Evolutionary conservation across 2,797 vertebrate species (phyloP).

Genomic region (Catamblyrhynchus diadema): DNA sequence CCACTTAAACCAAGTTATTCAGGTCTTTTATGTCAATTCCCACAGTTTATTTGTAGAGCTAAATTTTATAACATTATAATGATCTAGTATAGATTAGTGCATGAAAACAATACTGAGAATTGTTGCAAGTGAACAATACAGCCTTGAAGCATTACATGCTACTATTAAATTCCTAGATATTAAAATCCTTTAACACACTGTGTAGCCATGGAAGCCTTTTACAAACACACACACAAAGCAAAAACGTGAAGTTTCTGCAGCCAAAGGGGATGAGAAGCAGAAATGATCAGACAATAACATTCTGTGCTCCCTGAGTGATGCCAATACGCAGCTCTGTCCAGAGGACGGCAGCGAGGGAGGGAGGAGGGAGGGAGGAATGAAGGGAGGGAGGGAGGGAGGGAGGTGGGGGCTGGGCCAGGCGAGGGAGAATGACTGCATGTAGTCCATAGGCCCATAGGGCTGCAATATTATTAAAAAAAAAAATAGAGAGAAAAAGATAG

Average conservation of each 20-base stretch:
- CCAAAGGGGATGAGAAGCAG: slow-evolving; percentile 55
- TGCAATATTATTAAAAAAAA: not conserved
- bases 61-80: slow-evolving; percentile 58
- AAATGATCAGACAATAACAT: slow-evolving; percentile 56
- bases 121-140: slow-evolving; percentile 60
- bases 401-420: slow-evolving; percentile 38
- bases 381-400: not conserved
- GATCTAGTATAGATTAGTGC: slow-evolving; percentile 49
- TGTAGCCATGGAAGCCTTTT: slow-evolving; percentile 57
- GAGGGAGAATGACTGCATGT: not conserved
- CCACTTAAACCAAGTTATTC: slow-evolving; percentile 60
- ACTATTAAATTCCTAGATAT: slow-evolving; percentile 61
- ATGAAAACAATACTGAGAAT: slow-evolving; percentile 65
- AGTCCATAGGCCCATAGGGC: slow-evolving; percentile 29
- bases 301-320: slow-evolving; percentile 18
- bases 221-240: slow-evolving; percentile 38
- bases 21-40: slow-evolving; percentile 61
- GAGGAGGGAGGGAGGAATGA: not conserved
- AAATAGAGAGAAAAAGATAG: not conserved
- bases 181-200: slow-evolving; percentile 56
- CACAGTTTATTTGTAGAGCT: slow-evolving; percentile 55
- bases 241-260: slow-evolving; percentile 52
- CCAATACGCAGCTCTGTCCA: slow-evolving; percentile 42
- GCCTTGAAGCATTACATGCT: slow-evolving; percentile 51
- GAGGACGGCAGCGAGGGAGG: not conserved